Conservation (phyloP, 92 coral and sea anemone species). For the Pocillopora meandrina region DNA sequence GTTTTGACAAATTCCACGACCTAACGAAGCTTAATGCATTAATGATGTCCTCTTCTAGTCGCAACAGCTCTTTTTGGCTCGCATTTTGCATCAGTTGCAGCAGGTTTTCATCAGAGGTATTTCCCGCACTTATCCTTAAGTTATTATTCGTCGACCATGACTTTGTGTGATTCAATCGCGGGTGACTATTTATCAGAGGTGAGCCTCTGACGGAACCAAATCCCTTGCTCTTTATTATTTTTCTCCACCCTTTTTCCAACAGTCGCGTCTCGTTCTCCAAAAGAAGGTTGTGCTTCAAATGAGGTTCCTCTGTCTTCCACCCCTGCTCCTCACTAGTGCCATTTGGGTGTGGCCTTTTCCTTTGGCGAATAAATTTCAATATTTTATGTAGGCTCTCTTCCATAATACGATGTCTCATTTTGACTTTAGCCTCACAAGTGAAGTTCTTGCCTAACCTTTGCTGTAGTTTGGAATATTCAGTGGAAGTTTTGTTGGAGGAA, state of each 20-base stretch:
- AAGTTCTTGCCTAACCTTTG: background rate
- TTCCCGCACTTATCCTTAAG: background rate
- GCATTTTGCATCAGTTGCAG: conserved; percentile 9
- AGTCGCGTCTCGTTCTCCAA: background rate
- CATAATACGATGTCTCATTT: background rate
- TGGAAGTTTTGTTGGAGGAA: background rate
- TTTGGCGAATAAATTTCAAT: background rate
- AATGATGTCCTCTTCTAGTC: conserved; percentile 1
- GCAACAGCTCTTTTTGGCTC: conserved; percentile 2
- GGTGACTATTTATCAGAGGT: background rate
- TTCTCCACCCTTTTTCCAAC: conserved; percentile 24
- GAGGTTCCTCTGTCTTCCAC: background rate
- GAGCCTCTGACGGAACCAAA: background rate
- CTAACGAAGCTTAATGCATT: background rate
- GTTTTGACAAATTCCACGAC: background rate
- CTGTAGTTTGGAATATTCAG: no score
- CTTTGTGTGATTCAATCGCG: background rate
- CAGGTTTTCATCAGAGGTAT: background rate
- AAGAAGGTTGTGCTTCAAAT: background rate
- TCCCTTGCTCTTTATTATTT: background rate
- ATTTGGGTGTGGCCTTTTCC: background rate
- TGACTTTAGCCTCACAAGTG: background rate
- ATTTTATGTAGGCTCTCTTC: background rate
- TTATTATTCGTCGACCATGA: background rate
- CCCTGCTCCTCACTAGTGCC: background rate